A percentile compares a stretch with the other conserved stretches of the same genome.
phyloP scores from a whole-genome alignment of 2,888 invertebrate species.

The Eristalinus sepulchralis region DNA sequence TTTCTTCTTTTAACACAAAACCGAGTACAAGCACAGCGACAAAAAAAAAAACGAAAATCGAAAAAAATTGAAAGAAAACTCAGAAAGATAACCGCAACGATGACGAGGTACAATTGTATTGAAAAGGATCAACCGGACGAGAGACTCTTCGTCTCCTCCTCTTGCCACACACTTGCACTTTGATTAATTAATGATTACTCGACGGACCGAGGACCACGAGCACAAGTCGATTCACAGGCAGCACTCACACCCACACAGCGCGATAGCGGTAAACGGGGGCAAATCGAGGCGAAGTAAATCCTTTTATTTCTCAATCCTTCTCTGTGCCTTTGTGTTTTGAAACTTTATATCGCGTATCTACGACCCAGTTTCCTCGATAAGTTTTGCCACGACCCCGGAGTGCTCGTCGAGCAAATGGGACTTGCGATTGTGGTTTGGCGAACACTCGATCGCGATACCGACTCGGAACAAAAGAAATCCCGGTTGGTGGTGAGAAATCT shows the following conservation, averaged over 20 bases:
- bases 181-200: constrained; percentile 67
- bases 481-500: background rate
- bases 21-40: background rate
- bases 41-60: background rate
- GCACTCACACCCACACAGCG: constrained; percentile 9
- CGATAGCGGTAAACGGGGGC: constrained; percentile 5
- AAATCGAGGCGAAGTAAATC: constrained; percentile 13
- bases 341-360: constrained; percentile 48
- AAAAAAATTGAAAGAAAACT: background rate
- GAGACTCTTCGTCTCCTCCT: constrained; percentile 40
- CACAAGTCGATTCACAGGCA: background rate
- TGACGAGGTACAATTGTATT: constrained; percentile 18
- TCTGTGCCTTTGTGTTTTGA: constrained; percentile 30
- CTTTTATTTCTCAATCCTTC: constrained; percentile 15
- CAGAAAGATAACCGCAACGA: background rate
- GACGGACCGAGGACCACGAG: background rate
- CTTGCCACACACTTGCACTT: constrained; percentile 55
- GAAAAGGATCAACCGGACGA: constrained; percentile 64
- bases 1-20: background rate
- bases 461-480: background rate
- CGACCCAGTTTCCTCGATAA: constrained; percentile 6
- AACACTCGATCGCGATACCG: constrained; percentile 32
- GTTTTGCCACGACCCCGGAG: background rate
- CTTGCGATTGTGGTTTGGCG: background rate
- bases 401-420: background rate